These are phyloP conservation scores for Urosaurus nigricauda DNA, from an alignment of 2,797 vertebrate genomes.

Conservation along the genomic window DNA sequence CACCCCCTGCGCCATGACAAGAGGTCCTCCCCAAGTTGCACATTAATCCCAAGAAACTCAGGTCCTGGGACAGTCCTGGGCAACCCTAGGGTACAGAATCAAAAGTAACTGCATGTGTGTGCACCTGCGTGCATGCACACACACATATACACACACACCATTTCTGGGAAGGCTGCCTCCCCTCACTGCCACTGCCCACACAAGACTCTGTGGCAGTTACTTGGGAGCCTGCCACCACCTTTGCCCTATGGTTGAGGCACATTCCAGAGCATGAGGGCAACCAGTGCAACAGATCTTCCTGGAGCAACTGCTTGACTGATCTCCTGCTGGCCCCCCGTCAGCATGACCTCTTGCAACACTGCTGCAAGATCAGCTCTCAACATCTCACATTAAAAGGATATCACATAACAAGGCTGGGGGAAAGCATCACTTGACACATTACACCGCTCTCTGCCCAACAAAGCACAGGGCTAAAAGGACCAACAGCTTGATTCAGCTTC, in stretches of 20 bases:
- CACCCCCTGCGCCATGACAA: too few species aligned
- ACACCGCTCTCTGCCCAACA: neutral
- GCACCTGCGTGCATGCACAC: neutral
- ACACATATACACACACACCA: neutral
- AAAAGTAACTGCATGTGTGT: too few species aligned
- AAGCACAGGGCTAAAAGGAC: neutral
- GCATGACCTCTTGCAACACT: neutral
- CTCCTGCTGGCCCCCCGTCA: neutral
- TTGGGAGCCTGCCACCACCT: neutral
- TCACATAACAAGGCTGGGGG: neutral
- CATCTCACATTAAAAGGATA: neutral
- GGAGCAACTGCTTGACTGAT: neutral
- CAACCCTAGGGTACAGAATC: too few species aligned
- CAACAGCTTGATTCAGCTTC: neutral
- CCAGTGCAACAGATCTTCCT: neutral
- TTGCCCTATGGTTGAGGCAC: neutral
- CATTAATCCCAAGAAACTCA: too few species aligned
- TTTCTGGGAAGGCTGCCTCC: neutral
- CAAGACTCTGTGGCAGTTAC: neutral
- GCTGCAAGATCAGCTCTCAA: neutral
- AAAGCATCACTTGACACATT: neutral
- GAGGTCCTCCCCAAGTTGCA: too few species aligned
- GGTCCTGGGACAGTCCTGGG: too few species aligned
- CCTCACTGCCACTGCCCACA: neutral
- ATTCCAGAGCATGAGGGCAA: neutral